Conservation (phyloP, 2,113 vertebrate species). For the Eublepharis macularius region DNA sequence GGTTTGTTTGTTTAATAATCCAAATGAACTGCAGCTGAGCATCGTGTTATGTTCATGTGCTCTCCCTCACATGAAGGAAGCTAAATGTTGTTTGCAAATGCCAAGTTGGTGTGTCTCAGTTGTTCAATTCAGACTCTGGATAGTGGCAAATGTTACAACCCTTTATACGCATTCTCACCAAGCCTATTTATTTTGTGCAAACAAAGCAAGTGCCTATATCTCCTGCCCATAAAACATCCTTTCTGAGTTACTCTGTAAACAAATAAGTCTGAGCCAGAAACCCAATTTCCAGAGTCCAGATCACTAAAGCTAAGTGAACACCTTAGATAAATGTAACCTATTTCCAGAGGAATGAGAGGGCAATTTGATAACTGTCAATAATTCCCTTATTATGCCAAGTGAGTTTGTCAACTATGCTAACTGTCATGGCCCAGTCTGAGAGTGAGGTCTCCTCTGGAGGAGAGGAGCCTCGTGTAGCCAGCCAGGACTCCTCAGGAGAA, state of each 20-base stretch:
- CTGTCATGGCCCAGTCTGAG: too few relatives aligned
- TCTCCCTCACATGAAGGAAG: conserved; percentile 61
- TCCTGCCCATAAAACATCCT: conserved; percentile 67
- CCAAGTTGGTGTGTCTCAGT: conserved; percentile 66
- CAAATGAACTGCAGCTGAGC: conserved; percentile 43
- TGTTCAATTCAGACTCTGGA: conserved; percentile 71
- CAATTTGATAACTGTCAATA: conserved; percentile 66
- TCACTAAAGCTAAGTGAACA: conserved; percentile 58
- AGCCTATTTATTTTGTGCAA: conserved; percentile 72
- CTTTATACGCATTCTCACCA: conserved; percentile 72
- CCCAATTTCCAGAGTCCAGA: conserved; percentile 62
- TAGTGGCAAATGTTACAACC: conserved; percentile 72
- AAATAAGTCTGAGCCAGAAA: conserved; percentile 71
- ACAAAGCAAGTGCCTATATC: conserved; percentile 67
- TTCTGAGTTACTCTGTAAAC: conserved; percentile 74
- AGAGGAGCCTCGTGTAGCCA: too few relatives aligned
- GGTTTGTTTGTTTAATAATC: too few relatives aligned
- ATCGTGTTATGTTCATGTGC: conserved; percentile 56
- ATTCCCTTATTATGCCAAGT: conserved; percentile 64
- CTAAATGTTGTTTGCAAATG: conserved; percentile 72
- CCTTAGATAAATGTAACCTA: conserved; percentile 58
- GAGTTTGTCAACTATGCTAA: conserved; percentile 62
- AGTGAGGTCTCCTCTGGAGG: too few relatives aligned
- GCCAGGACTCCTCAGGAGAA: too few relatives aligned
- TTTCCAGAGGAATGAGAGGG: conserved; percentile 61